These are phyloP conservation scores for Pinna nobilis DNA, from an alignment of 1,140 invertebrate species.

Conservation along the genomic window DNA sequence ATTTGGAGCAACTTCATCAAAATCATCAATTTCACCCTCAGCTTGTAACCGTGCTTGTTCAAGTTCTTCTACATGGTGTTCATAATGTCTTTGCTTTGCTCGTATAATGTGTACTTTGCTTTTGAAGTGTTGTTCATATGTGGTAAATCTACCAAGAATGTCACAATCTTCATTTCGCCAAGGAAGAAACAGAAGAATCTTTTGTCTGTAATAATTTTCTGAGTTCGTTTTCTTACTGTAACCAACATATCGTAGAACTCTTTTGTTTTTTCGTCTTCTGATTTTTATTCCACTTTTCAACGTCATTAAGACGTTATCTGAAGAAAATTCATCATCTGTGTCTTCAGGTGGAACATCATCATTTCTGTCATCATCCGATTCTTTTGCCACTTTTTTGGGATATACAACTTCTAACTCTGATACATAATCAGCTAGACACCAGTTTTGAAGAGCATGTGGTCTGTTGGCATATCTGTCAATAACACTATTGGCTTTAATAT, in stretches of 20 bases:
- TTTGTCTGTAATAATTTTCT: slow-evolving; percentile 25
- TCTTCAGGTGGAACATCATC: slow-evolving; percentile 1
- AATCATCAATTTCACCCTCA: slow-evolving; percentile 15
- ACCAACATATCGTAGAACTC: slow-evolving; percentile 28
- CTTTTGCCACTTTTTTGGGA: not conserved
- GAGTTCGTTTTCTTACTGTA: slow-evolving; percentile 26
- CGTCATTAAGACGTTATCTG: not conserved
- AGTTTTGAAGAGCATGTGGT: slow-evolving; percentile 18
- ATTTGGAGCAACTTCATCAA: slow-evolving; percentile 15
- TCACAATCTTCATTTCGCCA: slow-evolving; percentile 31
- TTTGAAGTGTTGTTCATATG: slow-evolving; percentile 17
- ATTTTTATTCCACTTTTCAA: slow-evolving; percentile 40
- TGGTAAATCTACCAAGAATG: not conserved
- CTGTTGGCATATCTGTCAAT: slow-evolving; percentile 19
- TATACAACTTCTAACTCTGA: slow-evolving; percentile 5
- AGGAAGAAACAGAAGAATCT: slow-evolving; percentile 24
- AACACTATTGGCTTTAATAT: slow-evolving; percentile 15
- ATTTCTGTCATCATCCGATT: not conserved
- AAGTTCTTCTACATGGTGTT: slow-evolving; percentile 11
- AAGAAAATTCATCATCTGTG: not conserved
- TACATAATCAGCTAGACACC: slow-evolving; percentile 22
- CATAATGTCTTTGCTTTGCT: slow-evolving; percentile 11
- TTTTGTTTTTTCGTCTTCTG: slow-evolving; percentile 4
- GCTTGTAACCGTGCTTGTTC: slow-evolving; percentile 22
- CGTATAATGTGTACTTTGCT: not conserved